phyloP scores from a whole-genome alignment of 2,113 vertebrate species.

The Oreochromis tanganicae region DNA sequence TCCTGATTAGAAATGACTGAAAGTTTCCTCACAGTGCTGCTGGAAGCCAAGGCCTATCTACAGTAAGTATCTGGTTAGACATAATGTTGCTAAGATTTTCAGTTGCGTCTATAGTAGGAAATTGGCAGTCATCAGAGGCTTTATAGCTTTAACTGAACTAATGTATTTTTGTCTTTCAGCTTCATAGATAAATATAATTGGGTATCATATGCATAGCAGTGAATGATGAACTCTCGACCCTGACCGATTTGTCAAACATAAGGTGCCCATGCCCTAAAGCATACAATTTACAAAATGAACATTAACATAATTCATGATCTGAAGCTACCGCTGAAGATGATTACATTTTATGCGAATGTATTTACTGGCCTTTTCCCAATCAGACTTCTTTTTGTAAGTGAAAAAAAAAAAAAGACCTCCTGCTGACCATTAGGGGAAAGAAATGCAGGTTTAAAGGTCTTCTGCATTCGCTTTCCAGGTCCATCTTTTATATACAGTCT shows the following conservation, averaged over 20 bases:
- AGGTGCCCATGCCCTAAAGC: background rate
- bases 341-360: rapidly evolving
- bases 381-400: background rate
- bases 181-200: background rate
- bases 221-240: background rate
- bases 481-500: background rate
- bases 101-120: background rate
- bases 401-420: background rate
- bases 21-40: background rate
- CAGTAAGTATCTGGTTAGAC: background rate
- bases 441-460: background rate
- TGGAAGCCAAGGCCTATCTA: background rate
- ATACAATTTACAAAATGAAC: background rate
- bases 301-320: background rate
- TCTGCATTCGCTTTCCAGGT: rapidly evolving
- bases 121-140: background rate
- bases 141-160: background rate
- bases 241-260: background rate
- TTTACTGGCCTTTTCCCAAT: background rate
- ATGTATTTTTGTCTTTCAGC: background rate
- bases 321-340: rapidly evolving
- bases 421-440: background rate
- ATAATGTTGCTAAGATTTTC: background rate
- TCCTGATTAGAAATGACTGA: background rate
- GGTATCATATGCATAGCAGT: background rate